Base-by-base conservation (phyloP, 2,797 vertebrate species). In the Molossus molossus region DNA sequence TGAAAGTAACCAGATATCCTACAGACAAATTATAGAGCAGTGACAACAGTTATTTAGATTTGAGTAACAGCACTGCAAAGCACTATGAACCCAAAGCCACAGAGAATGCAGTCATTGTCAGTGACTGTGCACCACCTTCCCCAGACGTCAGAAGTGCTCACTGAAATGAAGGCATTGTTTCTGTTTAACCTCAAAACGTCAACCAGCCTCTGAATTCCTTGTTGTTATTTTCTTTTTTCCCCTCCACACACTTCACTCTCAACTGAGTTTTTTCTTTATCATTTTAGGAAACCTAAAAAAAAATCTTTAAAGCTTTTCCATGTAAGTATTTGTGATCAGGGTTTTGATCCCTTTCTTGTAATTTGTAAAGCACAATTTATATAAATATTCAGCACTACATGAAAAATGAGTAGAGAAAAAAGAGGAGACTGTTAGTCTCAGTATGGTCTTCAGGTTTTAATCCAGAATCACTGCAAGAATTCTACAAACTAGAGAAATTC, bases 111-210 rank as follows among this genome's bases (percentile, higher is more conserved):
- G 90, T 95, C 95, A 96, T 92, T 95, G 90, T 95, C 91, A 94
- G 50, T 90, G 94, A 93, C 97, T 97, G 81, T 89, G 95, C 77
- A 94, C 91, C 92, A 97, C 70, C 92, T 97, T 96, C 87, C 21
- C 95, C 75, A 97, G 97, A 96, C 15, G 18, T 69, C 93, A 97
- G 93, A 98, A 95, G 87, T 25, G 14, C 67, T 98, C 91, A 60
- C 4, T 95, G 95, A 87, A 95, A 95, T 96, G 94, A 97, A 94
- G 62, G 50, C 15, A 50, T 95, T 90, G 70, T 95, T 97, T 95
- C 93, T 92, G 64, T 97, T 98, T 97, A 98, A 98, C 96, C 96
- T 98, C 97, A 98, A 98, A 98, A 97, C 17, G 93, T 98, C 98
- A 98, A 97, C 95, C 84, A 83, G 88, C 91, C 69, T 97, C 80